Base-by-base conservation (phyloP, 1,140 invertebrate genomes). In the Danaus melanippus region DNA sequence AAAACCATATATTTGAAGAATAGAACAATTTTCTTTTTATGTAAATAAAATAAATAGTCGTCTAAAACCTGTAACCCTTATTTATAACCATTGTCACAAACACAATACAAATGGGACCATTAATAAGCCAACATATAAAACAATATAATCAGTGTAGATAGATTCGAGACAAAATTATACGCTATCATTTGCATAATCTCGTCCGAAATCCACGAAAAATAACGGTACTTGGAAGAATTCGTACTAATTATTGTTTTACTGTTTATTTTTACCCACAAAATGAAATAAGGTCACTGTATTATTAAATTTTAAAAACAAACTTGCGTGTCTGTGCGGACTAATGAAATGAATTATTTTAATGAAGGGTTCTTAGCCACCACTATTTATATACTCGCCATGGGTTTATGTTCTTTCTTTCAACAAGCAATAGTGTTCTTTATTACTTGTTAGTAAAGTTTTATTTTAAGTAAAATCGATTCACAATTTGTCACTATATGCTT, bases 281-380 rank as follows among this genome's bases (percentile, higher is more conserved):
- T 63, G 56, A 60, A 68, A 68, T 68, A 68, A 66, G 66, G 63
- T 65, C 66, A 62, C 32, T 49, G 56, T 57, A 60, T 68, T 58
- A 68, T 65, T 59, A 57, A 66, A 68, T 68, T 68, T 64, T 66
- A 58, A 66, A 66, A 68, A 63, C 66, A 68, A 52, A 68, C 63
- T 62, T 66, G 63, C 63, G 60, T 68, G 66, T 63, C 63, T 55
- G 55, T 48, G 50, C 52, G 58, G 53, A 56, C 58, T 68, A 68
- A 68, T 68, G 63, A 68, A 65, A 68, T 65, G 60, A 66, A 68
- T 68, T 66, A 66, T 68, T 68, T 60, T 68, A 68, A 68, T 66
- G 60, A 66, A 67, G 58, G 65, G 64, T 60, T 53, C 54, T 60
- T 58, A 63, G 60, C 62, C 46, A 21, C 56, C 43, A 65, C 62